Evolutionary conservation across 1,140 invertebrate species (phyloP).

Genomic region (Magallana gigas): DNA sequence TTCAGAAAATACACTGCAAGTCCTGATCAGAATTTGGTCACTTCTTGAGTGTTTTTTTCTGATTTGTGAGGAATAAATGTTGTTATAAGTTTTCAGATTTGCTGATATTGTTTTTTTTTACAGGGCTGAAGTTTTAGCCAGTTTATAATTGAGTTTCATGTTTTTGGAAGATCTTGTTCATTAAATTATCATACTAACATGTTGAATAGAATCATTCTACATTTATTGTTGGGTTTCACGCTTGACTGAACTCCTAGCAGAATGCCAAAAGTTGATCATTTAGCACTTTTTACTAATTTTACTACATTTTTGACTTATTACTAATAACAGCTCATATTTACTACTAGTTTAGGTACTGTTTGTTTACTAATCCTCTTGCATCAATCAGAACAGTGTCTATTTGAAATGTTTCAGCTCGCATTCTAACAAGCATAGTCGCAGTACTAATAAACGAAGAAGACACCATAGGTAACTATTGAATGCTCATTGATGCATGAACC

Average conservation of each 20-base stretch:
- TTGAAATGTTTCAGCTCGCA: conserved; percentile 34
- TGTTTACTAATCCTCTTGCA: background rate
- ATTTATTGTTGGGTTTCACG: background rate
- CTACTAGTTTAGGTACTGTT: background rate
- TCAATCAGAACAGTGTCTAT: background rate
- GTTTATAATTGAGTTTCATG: background rate
- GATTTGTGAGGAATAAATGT: background rate
- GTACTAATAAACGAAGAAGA: conserved; percentile 16
- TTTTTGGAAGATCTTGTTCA: conserved; percentile 2
- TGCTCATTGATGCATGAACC: too few species aligned
- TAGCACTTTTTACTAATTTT: background rate
- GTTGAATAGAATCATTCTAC: background rate
- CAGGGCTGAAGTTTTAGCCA: conserved; percentile 15
- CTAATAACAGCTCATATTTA: background rate
- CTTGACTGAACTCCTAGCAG: background rate
- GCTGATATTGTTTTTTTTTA: background rate
- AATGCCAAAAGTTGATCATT: conserved; percentile 6
- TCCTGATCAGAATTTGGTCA: background rate
- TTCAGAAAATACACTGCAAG: background rate
- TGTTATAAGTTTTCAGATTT: conserved; percentile 5
- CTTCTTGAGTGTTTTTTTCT: background rate
- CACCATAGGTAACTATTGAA: background rate
- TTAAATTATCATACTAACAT: background rate
- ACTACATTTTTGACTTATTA: background rate
- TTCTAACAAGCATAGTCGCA: conserved; percentile 32